Percentiles rank a stretch among this genome's conserved stretches.
These are phyloP conservation scores for Ovibos moschatus DNA, from an alignment of 2,113 vertebrate genomes.

Conservation along the genomic window DNA sequence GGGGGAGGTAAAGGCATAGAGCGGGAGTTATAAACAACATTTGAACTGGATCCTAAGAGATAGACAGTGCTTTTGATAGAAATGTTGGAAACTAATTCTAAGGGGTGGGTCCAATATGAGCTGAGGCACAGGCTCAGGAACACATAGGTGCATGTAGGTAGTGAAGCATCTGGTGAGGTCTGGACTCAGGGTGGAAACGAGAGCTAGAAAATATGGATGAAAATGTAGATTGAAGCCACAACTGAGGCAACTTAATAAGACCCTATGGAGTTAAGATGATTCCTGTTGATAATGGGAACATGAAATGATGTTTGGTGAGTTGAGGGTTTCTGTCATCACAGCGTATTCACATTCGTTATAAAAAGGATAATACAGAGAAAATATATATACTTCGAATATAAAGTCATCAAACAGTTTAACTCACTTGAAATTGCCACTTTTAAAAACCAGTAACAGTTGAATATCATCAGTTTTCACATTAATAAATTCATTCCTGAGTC, in stretches of 20 bases:
- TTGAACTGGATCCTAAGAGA: background rate
- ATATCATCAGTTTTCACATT: background rate
- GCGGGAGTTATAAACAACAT: background rate
- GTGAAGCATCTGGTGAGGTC: background rate
- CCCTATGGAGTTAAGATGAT: background rate
- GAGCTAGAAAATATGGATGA: background rate
- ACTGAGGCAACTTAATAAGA: background rate
- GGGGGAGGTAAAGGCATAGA: background rate
- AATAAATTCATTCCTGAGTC: background rate
- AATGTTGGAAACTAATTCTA: slow-evolving; percentile 7
- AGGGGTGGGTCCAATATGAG: background rate
- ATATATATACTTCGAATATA: background rate
- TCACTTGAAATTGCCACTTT: background rate
- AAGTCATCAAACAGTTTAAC: background rate
- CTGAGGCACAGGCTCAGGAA: background rate
- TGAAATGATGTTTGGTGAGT: background rate
- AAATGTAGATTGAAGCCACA: background rate
- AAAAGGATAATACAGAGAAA: background rate
- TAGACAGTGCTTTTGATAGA: background rate
- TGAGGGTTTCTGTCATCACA: background rate
- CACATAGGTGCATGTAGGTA: background rate
- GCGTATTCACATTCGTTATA: background rate
- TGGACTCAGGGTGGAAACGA: background rate
- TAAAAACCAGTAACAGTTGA: background rate
- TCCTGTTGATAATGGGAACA: background rate